phyloP scores from a whole-genome alignment of 1,140 invertebrate species.

The Eurosta solidaginis region DNA sequence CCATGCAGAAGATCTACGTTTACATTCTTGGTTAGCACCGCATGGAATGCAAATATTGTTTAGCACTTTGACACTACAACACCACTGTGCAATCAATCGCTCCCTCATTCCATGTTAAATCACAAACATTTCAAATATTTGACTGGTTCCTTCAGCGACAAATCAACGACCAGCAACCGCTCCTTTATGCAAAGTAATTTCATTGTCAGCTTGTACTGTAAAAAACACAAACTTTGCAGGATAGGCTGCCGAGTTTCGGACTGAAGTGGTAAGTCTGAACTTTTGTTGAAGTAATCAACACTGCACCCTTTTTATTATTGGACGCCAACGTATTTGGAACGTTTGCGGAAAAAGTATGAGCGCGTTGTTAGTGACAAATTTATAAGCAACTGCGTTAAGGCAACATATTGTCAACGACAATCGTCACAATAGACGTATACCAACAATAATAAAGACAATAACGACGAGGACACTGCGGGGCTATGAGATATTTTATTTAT shows the following conservation, averaged over 20 bases:
- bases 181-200: not conserved
- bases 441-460: not conserved
- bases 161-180: constrained; percentile 17
- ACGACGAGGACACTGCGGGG: not conserved
- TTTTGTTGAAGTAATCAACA: not conserved
- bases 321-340: not conserved
- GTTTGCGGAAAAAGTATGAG: not conserved
- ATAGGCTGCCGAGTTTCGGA: not conserved
- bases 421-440: not conserved
- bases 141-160: constrained; percentile 9
- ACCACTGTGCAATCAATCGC: not conserved
- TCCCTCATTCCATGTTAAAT: not conserved
- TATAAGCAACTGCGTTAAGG: constrained; percentile 5
- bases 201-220: not conserved
- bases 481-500: not conserved
- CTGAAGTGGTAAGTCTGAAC: not conserved
- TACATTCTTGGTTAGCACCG: too few relatives aligned
- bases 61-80: too few relatives aligned
- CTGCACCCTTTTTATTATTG: not conserved
- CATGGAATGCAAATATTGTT: too few relatives aligned
- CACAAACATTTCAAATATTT: not conserved
- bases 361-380: constrained; percentile 17
- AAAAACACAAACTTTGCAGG: too few relatives aligned
- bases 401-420: constrained; percentile 11
- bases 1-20: too few relatives aligned